These are phyloP conservation scores for Trissolcus japonicus DNA, from an alignment of 2,888 invertebrate species.

Conservation along the genomic window DNA sequence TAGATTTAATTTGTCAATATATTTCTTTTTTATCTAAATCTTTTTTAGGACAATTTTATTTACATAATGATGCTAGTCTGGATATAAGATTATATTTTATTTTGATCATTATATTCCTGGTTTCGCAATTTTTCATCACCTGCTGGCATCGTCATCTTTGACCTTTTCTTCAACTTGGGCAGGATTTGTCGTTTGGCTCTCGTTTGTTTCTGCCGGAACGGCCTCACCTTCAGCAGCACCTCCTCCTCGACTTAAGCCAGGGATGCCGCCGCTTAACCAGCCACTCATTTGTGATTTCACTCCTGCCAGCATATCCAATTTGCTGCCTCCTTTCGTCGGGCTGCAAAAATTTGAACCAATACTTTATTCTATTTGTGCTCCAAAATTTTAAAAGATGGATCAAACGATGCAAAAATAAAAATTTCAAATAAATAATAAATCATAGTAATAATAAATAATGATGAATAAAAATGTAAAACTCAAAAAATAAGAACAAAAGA, in stretches of 20 bases:
- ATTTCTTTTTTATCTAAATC: no score
- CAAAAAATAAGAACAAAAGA: slow-evolving; percentile 31
- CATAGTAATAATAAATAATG: not conserved
- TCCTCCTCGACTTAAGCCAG: slow-evolving; percentile 81
- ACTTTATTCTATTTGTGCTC: not conserved
- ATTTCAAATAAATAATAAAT: slow-evolving; percentile 5
- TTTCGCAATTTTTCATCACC: slow-evolving; percentile 59
- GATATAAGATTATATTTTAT: no score
- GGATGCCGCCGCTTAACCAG: slow-evolving; percentile 88
- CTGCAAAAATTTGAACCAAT: slow-evolving; percentile 74
- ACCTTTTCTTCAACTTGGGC: slow-evolving; percentile 76
- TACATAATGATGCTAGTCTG: no score
- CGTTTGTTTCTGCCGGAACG: slow-evolving; percentile 69
- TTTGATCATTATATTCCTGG: no score
- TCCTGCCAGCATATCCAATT: slow-evolving; percentile 89
- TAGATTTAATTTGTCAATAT: no score
- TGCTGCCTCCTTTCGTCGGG: slow-evolving; percentile 83
- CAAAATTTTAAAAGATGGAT: not conserved
- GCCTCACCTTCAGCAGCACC: slow-evolving; percentile 76
- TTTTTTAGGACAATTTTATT: no score
- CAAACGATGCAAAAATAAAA: slow-evolving; percentile 19
- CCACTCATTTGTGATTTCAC: slow-evolving; percentile 90
- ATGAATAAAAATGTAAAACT: slow-evolving; percentile 14
- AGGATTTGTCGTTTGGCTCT: slow-evolving; percentile 68
- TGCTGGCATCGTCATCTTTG: slow-evolving; percentile 90